Percentiles rank a stretch among this genome's conserved stretches.
Conservation (phyloP, 2,888 invertebrate genomes). For the Temnothorax rugatulus region DNA sequence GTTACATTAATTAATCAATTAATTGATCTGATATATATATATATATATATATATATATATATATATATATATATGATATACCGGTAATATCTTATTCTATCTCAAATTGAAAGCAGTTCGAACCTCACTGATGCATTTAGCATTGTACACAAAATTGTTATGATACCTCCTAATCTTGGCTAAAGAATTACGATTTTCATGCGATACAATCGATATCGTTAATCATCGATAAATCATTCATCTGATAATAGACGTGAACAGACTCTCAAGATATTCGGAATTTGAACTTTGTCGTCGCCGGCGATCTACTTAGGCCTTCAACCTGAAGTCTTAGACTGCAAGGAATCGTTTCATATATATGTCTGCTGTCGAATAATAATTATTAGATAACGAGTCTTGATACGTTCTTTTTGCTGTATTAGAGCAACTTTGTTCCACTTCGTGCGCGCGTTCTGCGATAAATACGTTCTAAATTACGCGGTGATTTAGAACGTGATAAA, state of each 20-base stretch:
- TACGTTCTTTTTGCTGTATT: neutral
- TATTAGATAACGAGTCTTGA: neutral
- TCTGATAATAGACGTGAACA: constrained; percentile 42
- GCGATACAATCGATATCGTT: constrained; percentile 44
- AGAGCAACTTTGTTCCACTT: neutral
- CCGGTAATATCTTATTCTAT: neutral
- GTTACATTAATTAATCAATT: neutral
- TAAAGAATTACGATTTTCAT: constrained; percentile 36
- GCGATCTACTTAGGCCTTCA: neutral
- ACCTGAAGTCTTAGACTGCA: neutral
- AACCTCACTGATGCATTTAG: neutral
- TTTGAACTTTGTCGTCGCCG: constrained; percentile 23
- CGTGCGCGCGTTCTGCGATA: neutral
- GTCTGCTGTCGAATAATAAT: neutral
- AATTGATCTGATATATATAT: neutral
- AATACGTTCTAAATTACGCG: neutral
- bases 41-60: too few relatives aligned
- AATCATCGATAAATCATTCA: constrained; percentile 53
- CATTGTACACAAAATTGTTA: neutral
- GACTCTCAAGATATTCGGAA: constrained; percentile 4
- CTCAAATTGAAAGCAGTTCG: neutral
- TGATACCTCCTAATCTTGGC: constrained; percentile 22
- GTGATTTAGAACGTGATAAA: neutral
- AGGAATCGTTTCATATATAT: neutral
- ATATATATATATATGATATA: neutral